Conservation (phyloP, 2,797 vertebrate species). For the Xenops minutus region DNA sequence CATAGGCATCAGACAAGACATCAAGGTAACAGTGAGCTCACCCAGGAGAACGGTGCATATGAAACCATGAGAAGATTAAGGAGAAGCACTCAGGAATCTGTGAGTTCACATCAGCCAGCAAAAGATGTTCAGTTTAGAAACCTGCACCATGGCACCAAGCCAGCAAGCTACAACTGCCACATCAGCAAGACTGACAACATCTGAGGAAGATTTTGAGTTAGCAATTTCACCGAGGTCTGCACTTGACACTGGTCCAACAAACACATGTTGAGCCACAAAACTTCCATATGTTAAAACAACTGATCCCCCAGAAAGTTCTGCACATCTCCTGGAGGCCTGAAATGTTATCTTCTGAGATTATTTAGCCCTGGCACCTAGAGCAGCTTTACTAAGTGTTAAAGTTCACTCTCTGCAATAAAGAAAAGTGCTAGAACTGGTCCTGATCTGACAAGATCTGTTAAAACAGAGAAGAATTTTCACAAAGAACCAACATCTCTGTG, state of each 20-base stretch:
- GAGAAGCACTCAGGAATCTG: background rate
- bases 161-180: background rate
- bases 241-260: slow-evolving; percentile 16
- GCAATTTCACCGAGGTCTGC: slow-evolving; percentile 12
- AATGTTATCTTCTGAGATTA: background rate
- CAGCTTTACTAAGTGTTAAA: background rate
- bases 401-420: background rate
- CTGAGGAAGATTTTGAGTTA: slow-evolving; percentile 8
- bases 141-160: background rate
- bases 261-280: slow-evolving; percentile 10
- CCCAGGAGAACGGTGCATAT: background rate
- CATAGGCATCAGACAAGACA: background rate
- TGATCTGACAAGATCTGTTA: background rate
- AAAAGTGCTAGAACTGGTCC: background rate
- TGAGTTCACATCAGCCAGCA: background rate
- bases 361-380: background rate
- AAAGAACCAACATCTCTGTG: background rate
- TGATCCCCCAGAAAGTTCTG: background rate
- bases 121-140: slow-evolving; percentile 3
- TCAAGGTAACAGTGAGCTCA: background rate
- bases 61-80: background rate
- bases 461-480: background rate
- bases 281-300: slow-evolving; percentile 21
- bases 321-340: background rate
- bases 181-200: slow-evolving; percentile 29